Evolutionary conservation across 2,113 vertebrate genomes (phyloP).

Genomic region (Acanthochromis polyacanthus): DNA sequence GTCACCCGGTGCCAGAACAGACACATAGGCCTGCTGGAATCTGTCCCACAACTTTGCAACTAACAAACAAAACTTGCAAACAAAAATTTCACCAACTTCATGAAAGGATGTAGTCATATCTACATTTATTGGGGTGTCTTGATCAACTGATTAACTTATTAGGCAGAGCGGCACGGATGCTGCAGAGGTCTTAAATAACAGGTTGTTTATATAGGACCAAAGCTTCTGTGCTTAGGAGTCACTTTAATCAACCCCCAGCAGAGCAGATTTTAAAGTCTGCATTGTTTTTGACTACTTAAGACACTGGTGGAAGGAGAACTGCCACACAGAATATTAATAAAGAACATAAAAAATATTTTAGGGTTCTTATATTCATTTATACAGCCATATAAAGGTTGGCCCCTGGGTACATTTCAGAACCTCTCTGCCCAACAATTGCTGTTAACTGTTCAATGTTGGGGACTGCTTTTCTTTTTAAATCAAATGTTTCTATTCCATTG

Average conservation of each 20-base stretch:
- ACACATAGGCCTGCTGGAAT: constrained; percentile 5
- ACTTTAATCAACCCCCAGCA: not conserved
- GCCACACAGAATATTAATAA: no score
- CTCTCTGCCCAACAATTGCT: no score
- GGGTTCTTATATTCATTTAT: no score
- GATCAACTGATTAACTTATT: not conserved
- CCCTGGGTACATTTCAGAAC: no score
- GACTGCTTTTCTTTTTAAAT: no score
- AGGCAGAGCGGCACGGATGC: not conserved
- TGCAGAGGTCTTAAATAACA: not conserved
- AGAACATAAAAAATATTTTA: no score
- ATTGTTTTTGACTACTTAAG: not conserved
- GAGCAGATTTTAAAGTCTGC: not conserved
- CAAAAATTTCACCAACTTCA: not conserved
- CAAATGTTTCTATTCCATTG: no score
- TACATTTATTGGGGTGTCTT: not conserved
- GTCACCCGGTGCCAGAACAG: constrained; percentile 23
- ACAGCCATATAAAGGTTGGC: no score
- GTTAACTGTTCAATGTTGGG: no score
- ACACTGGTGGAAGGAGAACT: no score
- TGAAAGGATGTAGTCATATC: not conserved
- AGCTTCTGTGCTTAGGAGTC: not conserved
- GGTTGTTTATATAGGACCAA: not conserved
- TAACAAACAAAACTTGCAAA: not conserved
- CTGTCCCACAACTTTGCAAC: constrained; percentile 10